Base-by-base conservation (phyloP, 2,888 invertebrate genomes). In the Spodoptera exigua region DNA sequence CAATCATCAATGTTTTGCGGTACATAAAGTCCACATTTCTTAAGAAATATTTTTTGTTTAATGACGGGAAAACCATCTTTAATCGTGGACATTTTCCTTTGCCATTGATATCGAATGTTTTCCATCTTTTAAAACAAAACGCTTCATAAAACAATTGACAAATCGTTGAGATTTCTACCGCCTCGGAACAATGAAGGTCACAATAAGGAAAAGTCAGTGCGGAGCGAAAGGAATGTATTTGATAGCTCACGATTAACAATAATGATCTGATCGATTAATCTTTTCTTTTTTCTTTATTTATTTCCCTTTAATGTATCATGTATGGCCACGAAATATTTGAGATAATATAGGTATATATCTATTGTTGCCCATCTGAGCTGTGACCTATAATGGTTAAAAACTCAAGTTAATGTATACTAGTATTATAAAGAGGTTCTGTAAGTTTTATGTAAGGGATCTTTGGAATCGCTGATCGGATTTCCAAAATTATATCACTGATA, bases 201-300 rank as follows among this genome's bases (percentile, higher is more conserved):
- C 61, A 61, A 74, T 70, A 66, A 74, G 77, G 74, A 75, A 74
- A 75, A 72, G 71, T 65, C 61, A 69, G 52, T 27, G 1, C 7
- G 27, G 3, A 51, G 61, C 44, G 59, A 18, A 55, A 65, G 62
- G 57, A 60, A 71, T 76, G 71, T 77, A 63, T 78, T 78, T 71
- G 79, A 74, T 78, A 61, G 74, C 59, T 52, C 36, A 48, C 68
- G 74, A 78, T 77, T 78, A 76, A 62, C 68, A 61, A 67, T 74
- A 78, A 77, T 65, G 74, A 76, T 64, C 51, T 48, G 66, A 78
- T 78, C 76, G 76, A 77, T 78, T 78, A 74, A 76, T 78, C 74
- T 74, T 61, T 55, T 54, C 49, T 36, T 56, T 52, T 56, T 40
- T 35, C 49, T 59, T 61, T 61, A 60, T 75, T 75, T 70, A 37